Conservation (phyloP, 1,140 invertebrate species). For the Danaus melanippus region DNA sequence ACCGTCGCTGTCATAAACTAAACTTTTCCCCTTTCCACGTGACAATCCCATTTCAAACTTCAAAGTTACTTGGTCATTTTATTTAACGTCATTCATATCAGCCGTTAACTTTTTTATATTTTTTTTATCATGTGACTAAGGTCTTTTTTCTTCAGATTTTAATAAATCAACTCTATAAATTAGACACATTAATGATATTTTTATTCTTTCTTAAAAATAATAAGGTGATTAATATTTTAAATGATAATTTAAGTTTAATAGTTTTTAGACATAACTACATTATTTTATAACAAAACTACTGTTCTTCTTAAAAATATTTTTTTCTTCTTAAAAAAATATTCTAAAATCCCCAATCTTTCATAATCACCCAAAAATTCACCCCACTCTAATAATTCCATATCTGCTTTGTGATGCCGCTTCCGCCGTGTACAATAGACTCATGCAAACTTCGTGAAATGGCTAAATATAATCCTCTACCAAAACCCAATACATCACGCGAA, state of each 20-base stretch:
- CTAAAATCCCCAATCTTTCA: slow-evolving; percentile 45
- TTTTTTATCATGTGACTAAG: too few species aligned
- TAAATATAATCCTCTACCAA: slow-evolving; percentile 66
- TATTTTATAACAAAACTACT: neutral
- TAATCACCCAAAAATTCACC: slow-evolving; percentile 34
- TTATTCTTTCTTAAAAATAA: too few species aligned
- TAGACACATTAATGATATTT: too few species aligned
- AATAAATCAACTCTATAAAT: too few species aligned
- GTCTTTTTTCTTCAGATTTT: too few species aligned
- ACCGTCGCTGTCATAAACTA: slow-evolving; percentile 39
- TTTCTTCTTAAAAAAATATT: slow-evolving; percentile 4
- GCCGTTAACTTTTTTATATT: too few species aligned
- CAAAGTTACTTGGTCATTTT: slow-evolving; percentile 33
- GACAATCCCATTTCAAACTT: slow-evolving; percentile 46
- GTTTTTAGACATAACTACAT: too few species aligned
- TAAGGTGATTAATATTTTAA: too few species aligned
- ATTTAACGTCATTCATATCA: neutral
- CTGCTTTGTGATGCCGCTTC: slow-evolving; percentile 64
- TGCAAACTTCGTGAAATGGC: slow-evolving; percentile 69
- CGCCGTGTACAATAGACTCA: slow-evolving; percentile 62
- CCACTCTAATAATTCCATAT: slow-evolving; percentile 46
- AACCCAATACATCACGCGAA: slow-evolving; percentile 68
- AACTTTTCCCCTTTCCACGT: slow-evolving; percentile 38
- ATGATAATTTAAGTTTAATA: too few species aligned
- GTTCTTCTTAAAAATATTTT: neutral